Base-by-base conservation (phyloP, 2,888 invertebrate genomes). In the Acronicta aceris region DNA sequence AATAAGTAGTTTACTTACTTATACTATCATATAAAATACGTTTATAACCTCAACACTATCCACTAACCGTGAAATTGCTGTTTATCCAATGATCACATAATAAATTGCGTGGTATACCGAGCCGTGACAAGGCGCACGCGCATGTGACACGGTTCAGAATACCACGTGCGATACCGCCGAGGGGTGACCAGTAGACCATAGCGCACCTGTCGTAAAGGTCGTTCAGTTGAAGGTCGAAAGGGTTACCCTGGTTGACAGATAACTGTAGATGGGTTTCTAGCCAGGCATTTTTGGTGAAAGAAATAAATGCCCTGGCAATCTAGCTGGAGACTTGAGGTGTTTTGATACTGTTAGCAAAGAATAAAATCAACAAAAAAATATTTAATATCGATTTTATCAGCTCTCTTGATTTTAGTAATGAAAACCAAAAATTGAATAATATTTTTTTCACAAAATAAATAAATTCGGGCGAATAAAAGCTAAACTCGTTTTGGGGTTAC, bases 91-190 rank as follows among this genome's bases (percentile, higher is more conserved):
- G 21, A 46, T 30, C 9, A 47, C 17, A 42, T 15, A 43, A 49
- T 47, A 46, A 33, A 54, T 51, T 57, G 30, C n/a, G 41, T 72
- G 43, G 12, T 16, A 60, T 57, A 57, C 25, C 42, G 30, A 58
- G 47, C 57, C 76, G 50, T 77, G 65, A 73, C 75, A 68, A 66
- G 53, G 36, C 61, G 48, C 42, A 53, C 27, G 46, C 25, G 46
- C 72, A 74, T 74, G 75, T 64, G 74, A 78, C 81, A 80, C 79
- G 83, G 65, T 73, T 56, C 53, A 69, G 60, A 74, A 78, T 83
- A 81, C 82, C 87, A 86, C 82, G 86, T 82, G 87, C 57, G 3
- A 15, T 77, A 76, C 51, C 21, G 30, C 49, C 8, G 15, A 65
- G 59, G 76, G 82, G 84, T 76, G 71, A 27, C 48, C 61, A 79